phyloP scores from a whole-genome alignment of 1,140 invertebrate species.

The Bombus huntii region DNA sequence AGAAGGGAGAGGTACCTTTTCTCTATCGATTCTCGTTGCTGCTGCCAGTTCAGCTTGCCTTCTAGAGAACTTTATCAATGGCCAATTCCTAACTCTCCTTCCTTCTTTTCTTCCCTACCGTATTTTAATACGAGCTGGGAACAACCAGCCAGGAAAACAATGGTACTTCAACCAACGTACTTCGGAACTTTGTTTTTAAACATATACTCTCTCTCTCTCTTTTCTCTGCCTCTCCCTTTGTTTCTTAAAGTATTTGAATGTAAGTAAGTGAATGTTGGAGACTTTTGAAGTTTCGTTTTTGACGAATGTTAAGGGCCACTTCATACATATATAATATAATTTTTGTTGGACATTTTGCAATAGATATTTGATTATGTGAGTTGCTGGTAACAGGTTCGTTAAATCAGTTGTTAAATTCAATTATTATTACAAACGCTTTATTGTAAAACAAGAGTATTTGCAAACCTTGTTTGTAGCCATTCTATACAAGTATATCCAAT shows the following conservation, averaged over 20 bases:
- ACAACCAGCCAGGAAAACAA: constrained; percentile 46
- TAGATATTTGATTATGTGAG: neutral
- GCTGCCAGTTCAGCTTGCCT: constrained; percentile 28
- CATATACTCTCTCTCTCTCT: neutral
- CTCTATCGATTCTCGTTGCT: constrained; percentile 19
- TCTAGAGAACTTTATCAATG: constrained; percentile 54
- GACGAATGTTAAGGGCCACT: too few species aligned
- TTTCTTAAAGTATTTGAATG: neutral
- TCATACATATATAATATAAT: neutral
- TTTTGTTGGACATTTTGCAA: neutral
- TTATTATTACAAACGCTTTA: too few species aligned
- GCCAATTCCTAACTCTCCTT: constrained; percentile 54
- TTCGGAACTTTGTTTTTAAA: constrained; percentile 53
- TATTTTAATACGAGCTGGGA: constrained; percentile 49
- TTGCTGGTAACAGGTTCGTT: too few species aligned
- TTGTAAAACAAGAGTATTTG: too few species aligned
- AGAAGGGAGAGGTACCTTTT: constrained; percentile 21
- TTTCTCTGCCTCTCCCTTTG: neutral
- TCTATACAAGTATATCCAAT: too few species aligned
- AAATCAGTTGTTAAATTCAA: too few species aligned
- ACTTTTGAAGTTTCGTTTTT: neutral
- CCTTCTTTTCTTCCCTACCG: constrained; percentile 23
- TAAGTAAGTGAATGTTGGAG: neutral
- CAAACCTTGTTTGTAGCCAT: too few species aligned
- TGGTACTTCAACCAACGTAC: constrained; percentile 46